Evolutionary conservation across 2,113 vertebrate species (phyloP).

Genomic region (Ceyx cyanopectus): DNA sequence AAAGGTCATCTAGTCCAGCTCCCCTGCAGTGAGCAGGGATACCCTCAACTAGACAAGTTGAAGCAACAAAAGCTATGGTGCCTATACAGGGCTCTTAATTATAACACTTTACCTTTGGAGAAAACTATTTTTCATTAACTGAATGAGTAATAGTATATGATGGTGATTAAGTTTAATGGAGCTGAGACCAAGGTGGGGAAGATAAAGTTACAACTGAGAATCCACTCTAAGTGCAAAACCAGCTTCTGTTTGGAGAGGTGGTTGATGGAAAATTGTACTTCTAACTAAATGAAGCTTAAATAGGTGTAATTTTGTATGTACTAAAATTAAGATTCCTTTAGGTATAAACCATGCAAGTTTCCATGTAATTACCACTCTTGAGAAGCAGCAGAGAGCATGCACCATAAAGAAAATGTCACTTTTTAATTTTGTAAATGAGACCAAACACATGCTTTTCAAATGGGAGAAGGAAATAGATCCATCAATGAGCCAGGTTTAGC

Average conservation of each 20-base stretch:
- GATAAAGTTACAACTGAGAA: slow-evolving; percentile 70
- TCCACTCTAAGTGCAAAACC: slow-evolving; percentile 30
- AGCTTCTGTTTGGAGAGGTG: slow-evolving; percentile 41
- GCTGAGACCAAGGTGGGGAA: slow-evolving; percentile 40
- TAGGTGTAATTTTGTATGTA: slow-evolving; percentile 42
- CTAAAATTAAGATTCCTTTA: slow-evolving; percentile 62
- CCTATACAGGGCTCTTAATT: slow-evolving; percentile 34
- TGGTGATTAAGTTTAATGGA: slow-evolving; percentile 71
- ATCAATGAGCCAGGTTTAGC: neutral
- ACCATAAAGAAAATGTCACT: neutral
- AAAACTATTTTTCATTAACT: slow-evolving; percentile 72
- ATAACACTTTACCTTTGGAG: slow-evolving; percentile 48
- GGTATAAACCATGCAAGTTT: slow-evolving; percentile 12
- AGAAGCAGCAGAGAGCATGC: neutral
- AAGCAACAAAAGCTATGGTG: slow-evolving; percentile 50
- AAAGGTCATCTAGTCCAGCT: too few relatives aligned
- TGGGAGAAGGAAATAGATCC: neutral
- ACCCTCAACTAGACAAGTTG: too few relatives aligned
- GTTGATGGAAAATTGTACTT: slow-evolving; percentile 46
- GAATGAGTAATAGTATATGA: slow-evolving; percentile 49
- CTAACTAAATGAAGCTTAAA: slow-evolving; percentile 64
- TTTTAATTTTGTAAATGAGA: slow-evolving; percentile 11
- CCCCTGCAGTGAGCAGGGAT: too few relatives aligned
- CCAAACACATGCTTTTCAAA: neutral
- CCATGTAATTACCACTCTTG: slow-evolving; percentile 19